Conservation (phyloP, 2,888 invertebrate species). For the Syritta pipiens region DNA sequence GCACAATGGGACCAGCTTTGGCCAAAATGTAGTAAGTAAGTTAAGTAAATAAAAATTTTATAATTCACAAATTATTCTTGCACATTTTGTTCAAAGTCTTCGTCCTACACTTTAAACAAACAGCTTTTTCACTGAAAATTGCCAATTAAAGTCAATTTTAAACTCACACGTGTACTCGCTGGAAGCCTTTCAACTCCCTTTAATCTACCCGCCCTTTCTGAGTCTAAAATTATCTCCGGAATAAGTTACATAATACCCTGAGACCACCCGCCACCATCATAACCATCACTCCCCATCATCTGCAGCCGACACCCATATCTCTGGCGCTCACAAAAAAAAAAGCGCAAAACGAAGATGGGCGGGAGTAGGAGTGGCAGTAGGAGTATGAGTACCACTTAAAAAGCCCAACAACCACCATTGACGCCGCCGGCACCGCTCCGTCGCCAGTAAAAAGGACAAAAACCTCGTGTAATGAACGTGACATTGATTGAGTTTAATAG, state of each 20-base stretch:
- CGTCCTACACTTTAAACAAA: too few relatives aligned
- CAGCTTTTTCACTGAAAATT: too few relatives aligned
- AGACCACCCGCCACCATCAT: constrained; percentile 23
- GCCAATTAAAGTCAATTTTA: too few relatives aligned
- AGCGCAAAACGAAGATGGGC: constrained; percentile 7
- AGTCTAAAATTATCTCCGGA: constrained; percentile 6
- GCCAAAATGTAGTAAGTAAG: too few relatives aligned
- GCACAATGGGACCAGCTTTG: too few relatives aligned
- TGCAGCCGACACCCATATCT: constrained; percentile 18
- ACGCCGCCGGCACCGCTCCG: neutral
- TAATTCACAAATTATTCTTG: too few relatives aligned
- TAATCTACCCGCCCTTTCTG: neutral
- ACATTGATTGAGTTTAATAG: constrained; percentile 68
- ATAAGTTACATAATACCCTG: constrained; percentile 7
- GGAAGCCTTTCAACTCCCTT: neutral
- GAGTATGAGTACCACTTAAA: constrained; percentile 39
- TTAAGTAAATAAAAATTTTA: too few relatives aligned
- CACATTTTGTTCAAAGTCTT: too few relatives aligned
- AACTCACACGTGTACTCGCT: neutral
- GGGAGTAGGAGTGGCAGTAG: constrained; percentile 3
- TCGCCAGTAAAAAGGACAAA: constrained; percentile 47
- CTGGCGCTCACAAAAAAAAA: constrained; percentile 4
- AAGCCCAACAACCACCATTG: too few relatives aligned
- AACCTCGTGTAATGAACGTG: constrained; percentile 53
- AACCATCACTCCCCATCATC: constrained; percentile 18